Percentiles rank a stretch among this genome's conserved stretches.
These are phyloP conservation scores for Campoplex capitator DNA, from an alignment of 2,888 invertebrate genomes.

Conservation along the genomic window DNA sequence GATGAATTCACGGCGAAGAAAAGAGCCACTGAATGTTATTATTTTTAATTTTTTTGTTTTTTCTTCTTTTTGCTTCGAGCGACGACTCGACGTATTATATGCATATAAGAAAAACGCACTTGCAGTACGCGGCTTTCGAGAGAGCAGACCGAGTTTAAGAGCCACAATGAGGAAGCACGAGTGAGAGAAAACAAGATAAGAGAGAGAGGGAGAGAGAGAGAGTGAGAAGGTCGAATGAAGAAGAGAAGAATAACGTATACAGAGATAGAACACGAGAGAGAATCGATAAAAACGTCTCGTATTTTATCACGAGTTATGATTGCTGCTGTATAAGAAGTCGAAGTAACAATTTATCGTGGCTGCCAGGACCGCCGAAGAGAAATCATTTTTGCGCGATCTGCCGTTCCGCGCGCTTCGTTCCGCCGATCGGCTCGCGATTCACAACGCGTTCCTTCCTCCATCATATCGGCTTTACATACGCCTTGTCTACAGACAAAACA, in stretches of 20 bases:
- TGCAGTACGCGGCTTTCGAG: constrained; percentile 27
- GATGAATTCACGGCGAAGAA: constrained; percentile 36
- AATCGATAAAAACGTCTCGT: constrained; percentile 74
- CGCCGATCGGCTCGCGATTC: constrained; percentile 53
- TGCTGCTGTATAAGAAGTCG: constrained; percentile 78
- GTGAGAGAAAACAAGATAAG: constrained; percentile 12
- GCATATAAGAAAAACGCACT: constrained; percentile 42
- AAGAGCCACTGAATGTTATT: constrained; percentile 29
- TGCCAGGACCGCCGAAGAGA: constrained; percentile 77
- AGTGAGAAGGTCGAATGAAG: constrained; percentile 33
- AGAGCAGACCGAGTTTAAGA: constrained; percentile 16
- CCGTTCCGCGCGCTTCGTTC: constrained; percentile 71
- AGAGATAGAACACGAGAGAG: constrained; percentile 71
- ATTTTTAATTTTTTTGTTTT: not conserved
- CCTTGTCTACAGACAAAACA: not conserved
- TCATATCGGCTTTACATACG: constrained; percentile 16
- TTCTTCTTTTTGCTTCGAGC: constrained; percentile 41
- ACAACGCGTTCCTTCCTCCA: constrained; percentile 32
- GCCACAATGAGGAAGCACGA: constrained; percentile 48
- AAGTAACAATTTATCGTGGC: constrained; percentile 77
- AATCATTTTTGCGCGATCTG: constrained; percentile 80
- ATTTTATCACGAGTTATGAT: constrained; percentile 81
- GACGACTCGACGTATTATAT: constrained; percentile 32
- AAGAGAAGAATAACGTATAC: constrained; percentile 52
- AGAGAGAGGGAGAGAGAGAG: constrained; percentile 45